Base-by-base conservation (phyloP, 2,797 vertebrate genomes). In the Acipenser oxyrinchus region DNA sequence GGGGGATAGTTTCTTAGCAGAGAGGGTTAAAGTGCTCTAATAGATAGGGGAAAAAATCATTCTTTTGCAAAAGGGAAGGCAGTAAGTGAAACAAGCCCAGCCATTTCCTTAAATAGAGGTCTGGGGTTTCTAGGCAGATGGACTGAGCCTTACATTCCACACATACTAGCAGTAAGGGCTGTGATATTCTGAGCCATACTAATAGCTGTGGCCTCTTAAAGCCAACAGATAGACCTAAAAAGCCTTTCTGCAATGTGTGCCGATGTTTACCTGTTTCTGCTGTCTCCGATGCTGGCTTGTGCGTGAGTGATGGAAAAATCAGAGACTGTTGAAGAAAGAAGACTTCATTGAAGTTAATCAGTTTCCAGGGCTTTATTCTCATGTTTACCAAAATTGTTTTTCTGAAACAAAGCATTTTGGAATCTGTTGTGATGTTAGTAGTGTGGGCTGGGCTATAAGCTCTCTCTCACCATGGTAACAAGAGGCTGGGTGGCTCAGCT, bases 61-160 rank as follows among this genome's bases (percentile, higher is more conserved):
- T 81, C 70, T 75, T 82, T 71, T 52, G 8, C 69, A 76, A 72
- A 73, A 71, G 79, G 75, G 68, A 76, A 70, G 60, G 75, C 73
- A 68, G 70, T 67, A 61, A 67, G 66, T 55, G 61, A 72, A 60
- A 70, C 72, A 51, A 70, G 77, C 81, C 76, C 78, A 77, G 76
- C 76, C 77, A 83, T 87, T 85, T 86, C 86, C 84, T 87, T 85
- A 88, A 86, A 88, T 88, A 89, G 86, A 81, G 81, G 73, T 82
- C 77, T 79, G 80, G 80, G 79, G 75, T 77, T 70, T 83, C 83
- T 73, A 67, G 69, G 74, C 80, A 78, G 72, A 81, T 81, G 78
- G 78, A 81, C 77, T 69, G 69, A 84, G 78, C 72, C 79, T 80
- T 71, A 58, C 85, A 88, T 89, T 88, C 86, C 80, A 73, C 55